Base-by-base conservation (phyloP, 2,113 vertebrate genomes). In the Carettochelys insculpta region DNA sequence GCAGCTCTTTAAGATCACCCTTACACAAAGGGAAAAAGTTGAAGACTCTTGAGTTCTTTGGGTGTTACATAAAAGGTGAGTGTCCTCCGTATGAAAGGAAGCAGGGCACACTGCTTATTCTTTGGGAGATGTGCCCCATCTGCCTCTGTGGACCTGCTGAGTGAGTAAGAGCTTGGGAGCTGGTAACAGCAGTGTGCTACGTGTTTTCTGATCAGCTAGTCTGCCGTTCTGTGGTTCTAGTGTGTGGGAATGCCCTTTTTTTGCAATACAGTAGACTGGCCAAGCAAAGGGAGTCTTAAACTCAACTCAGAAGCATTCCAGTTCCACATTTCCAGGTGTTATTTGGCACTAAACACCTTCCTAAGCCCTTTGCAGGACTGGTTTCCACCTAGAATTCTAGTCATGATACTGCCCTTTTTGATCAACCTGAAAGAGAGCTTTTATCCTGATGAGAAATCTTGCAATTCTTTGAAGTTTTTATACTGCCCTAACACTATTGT, bases 61-160 rank as follows among this genome's bases (percentile, higher is more conserved):
- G 0, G 22, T 50, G 48, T 58, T 54, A 41, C 47, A 52, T 85
- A 0, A 1, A 13, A 25, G 17, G 2, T 61, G 27, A 8, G 78
- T 4, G 6, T 41, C 50, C 34, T 47, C 31, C 31, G 38, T 31
- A 20, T 68, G 83, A 43, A 31, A 78, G 87, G 77, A 61, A 68
- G 34, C 25, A 2, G 27, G 2, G 6, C 77, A 48, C 80, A 83
- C 24, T 48, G 1, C 1, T 1, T 54, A 54, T 81, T 80, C 54
- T 85, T 56, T 52, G 79, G 31, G 81, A 76, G 11, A 81, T 24
- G 0, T 5, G 50, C 41, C 53, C 24, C 22, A 6, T 25, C 54
- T 48, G 20, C 10, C 65, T 0, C 56, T 54, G 27, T 27, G 53
- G 27, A 54, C 11, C 25, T 25, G 53, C 53, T 54, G 53, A 27